These are phyloP conservation scores for Stenopsyche tienmushanensis DNA, from an alignment of 1,140 invertebrate genomes.

Conservation along the genomic window DNA sequence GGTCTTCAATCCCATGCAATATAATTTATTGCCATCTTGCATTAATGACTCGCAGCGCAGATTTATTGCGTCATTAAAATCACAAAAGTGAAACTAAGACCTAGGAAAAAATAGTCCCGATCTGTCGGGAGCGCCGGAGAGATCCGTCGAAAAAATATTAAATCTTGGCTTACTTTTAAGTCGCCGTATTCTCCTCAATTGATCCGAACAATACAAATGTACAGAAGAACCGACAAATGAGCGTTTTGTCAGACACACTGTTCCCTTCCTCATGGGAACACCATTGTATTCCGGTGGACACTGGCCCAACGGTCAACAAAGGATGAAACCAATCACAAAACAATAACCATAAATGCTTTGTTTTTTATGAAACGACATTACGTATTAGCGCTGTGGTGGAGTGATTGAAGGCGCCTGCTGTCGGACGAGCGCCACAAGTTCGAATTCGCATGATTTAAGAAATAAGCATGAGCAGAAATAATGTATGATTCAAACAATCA, in stretches of 20 bases:
- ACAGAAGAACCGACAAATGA: constrained; percentile 28
- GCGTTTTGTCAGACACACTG: constrained; percentile 24
- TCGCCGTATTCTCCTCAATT: constrained; percentile 4
- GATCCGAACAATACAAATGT: constrained; percentile 8
- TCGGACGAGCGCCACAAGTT: neutral
- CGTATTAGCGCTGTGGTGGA: neutral
- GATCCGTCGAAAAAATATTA: too few species aligned
- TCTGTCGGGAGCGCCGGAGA: too few species aligned
- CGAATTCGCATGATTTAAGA: too few species aligned
- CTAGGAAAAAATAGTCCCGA: too few species aligned
- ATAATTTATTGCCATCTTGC: too few species aligned
- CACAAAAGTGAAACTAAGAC: too few species aligned
- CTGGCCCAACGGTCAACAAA: constrained; percentile 17
- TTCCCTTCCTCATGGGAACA: constrained; percentile 24
- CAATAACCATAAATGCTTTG: constrained; percentile 31
- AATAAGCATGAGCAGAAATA: too few species aligned
- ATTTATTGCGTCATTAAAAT: too few species aligned
- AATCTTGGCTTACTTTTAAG: too few species aligned
- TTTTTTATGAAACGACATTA: constrained; percentile 10
- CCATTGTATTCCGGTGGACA: constrained; percentile 22
- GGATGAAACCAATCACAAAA: constrained; percentile 29
- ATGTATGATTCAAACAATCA: too few species aligned
- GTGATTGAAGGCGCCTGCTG: neutral
- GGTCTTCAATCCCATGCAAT: too few species aligned
- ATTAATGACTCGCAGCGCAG: too few species aligned